These are phyloP conservation scores for Aradophagus sp. DNA, from an alignment of 1,140 invertebrate genomes.

Conservation along the genomic window DNA sequence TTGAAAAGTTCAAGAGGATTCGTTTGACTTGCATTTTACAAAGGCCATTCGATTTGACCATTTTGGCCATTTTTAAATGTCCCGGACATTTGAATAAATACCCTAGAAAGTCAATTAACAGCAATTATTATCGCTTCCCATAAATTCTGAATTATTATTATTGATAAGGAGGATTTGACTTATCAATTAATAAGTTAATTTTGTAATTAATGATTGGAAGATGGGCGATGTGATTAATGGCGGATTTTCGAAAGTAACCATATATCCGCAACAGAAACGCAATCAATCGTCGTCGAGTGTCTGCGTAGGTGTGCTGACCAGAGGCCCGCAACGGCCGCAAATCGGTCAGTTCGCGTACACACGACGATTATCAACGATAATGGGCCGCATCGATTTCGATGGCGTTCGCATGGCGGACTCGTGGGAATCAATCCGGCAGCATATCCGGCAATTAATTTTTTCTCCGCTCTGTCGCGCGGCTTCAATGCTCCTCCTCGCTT, in stretches of 20 bases:
- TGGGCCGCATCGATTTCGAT: constrained; percentile 66
- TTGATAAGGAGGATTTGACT: no score
- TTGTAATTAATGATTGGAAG: not conserved
- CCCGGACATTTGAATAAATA: no score
- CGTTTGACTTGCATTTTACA: no score
- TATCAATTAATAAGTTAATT: no score
- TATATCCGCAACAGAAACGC: constrained; percentile 5
- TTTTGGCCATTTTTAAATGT: no score
- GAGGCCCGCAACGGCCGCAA: constrained; percentile 34
- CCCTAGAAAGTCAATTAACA: no score
- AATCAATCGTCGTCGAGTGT: constrained; percentile 22
- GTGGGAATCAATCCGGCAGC: constrained; percentile 68
- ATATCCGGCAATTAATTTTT: constrained; percentile 61
- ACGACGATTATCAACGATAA: constrained; percentile 66
- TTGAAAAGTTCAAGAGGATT: no score
- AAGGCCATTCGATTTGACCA: no score
- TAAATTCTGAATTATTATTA: no score
- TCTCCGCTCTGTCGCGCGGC: constrained; percentile 56
- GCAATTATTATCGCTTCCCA: no score
- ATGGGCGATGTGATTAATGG: not conserved
- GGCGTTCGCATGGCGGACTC: constrained; percentile 62
- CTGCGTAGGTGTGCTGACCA: constrained; percentile 40
- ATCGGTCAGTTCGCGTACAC: constrained; percentile 45
- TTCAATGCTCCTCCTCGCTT: constrained; percentile 25
- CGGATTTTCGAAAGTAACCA: not conserved